Base-by-base conservation (phyloP, 2,888 invertebrate species). In the Neocrepidodera transversa region DNA sequence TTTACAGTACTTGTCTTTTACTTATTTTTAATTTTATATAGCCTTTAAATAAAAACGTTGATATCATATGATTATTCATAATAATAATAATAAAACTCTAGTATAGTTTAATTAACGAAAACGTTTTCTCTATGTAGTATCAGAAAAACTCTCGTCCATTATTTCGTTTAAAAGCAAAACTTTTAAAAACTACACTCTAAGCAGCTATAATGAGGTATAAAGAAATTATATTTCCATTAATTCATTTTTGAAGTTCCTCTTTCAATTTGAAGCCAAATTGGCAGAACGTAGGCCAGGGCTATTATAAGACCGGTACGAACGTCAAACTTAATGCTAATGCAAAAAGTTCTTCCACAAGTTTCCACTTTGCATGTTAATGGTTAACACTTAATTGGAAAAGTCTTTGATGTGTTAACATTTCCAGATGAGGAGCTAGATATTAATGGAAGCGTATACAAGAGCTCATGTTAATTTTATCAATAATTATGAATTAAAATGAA, bases 341-440 rank as follows among this genome's bases (percentile, higher is more conserved):
- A 51, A 60, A 60, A 60, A 60, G 50, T 60, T 60, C 49, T 40
- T 5, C 13, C 18, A 43, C 49, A 36, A 60, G 55, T 50, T 55
- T 30, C 47, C 53, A 17, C 45, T 54, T 45, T 45, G 43, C 47
- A 55, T 40, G 30, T 50, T 38, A 42, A 48, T 43, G 43, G 60
- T 60, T 60, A 56, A 60, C 55, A 56, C 50, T 43, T 56, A 60
- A 60, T 60, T 50, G 56, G 55, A 50, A 51, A 55, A 60, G 8
- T 60, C 56, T 56, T 16, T 52, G 53, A 26, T 52, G 52, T 52
- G 52, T 49, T 53, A 54, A 54, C 28, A 48, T 36, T 54, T 53
- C 43, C 43, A 43, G 35, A 42, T 42, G 52, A 42, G 23, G 10
- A 42, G 23, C 35, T 53, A 43, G 43, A 53, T 53, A 53, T 43